Evolutionary conservation across 2,113 vertebrate genomes (phyloP).

Genomic region (Platycercus adscitus): DNA sequence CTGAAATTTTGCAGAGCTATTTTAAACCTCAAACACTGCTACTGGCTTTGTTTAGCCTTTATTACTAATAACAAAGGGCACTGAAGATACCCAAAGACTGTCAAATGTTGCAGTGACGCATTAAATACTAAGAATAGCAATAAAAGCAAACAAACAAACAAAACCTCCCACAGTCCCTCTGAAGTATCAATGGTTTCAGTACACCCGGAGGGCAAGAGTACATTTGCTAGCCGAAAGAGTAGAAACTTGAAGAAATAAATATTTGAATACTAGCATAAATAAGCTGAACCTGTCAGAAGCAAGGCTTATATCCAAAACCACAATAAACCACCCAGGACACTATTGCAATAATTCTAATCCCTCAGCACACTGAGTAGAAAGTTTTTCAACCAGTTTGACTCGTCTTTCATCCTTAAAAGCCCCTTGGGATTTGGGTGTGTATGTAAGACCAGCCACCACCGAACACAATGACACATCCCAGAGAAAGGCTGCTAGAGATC

Average conservation of each 20-base stretch:
- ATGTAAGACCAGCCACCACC: not conserved
- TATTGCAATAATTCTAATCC: not conserved
- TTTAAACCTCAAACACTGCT: not conserved
- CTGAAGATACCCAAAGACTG: not conserved
- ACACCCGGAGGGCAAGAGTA: not conserved
- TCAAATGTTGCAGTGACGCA: not conserved
- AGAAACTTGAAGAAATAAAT: not conserved
- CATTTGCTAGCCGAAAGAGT: not conserved
- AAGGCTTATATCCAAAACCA: not conserved
- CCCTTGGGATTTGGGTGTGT: not conserved
- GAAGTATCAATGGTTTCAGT: not conserved
- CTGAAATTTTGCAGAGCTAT: not conserved
- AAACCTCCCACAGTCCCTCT: not conserved
- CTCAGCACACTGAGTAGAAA: not conserved
- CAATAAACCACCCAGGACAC: not conserved
- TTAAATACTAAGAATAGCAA: not conserved
- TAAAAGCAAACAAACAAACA: not conserved
- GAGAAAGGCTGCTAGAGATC: not conserved
- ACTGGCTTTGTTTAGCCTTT: not conserved
- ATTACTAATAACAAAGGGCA: not conserved
- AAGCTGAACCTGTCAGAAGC: not conserved
- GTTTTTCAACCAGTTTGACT: not conserved
- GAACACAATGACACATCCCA: rapidly evolving
- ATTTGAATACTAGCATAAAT: not conserved
- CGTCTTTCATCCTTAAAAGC: not conserved